phyloP scores from a whole-genome alignment of 2,797 vertebrate species.

The Cyclura pinguis region DNA sequence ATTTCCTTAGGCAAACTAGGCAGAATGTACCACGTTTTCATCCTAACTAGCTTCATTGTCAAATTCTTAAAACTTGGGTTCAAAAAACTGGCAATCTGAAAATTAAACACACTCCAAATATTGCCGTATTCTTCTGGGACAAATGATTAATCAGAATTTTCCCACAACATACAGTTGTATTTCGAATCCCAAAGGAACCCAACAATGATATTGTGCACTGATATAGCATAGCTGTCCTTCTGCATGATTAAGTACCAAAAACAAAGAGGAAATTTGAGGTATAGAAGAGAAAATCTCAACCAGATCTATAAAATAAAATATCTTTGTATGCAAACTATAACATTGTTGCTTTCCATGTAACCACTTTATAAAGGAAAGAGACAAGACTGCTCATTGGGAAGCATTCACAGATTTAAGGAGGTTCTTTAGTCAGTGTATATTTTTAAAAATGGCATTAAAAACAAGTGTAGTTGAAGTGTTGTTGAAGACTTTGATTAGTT shows the following conservation, averaged over 20 bases:
- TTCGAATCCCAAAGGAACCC: constrained; percentile 37
- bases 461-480: constrained; percentile 42
- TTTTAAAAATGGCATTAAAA: constrained; percentile 22
- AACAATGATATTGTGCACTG: constrained; percentile 39
- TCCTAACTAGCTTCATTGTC: constrained; percentile 22
- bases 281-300: constrained; percentile 39
- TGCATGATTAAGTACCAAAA: constrained; percentile 50
- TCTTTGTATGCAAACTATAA: constrained; percentile 46
- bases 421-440: constrained; percentile 32
- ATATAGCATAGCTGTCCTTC: constrained; percentile 7
- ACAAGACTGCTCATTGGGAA: constrained; percentile 63
- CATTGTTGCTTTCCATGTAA: constrained; percentile 62
- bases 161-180: constrained; percentile 13
- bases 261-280: constrained; percentile 44
- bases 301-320: constrained; percentile 57
- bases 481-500: constrained; percentile 65
- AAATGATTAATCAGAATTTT: constrained; percentile 38
- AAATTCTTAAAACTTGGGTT: constrained; percentile 20
- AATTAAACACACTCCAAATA: constrained; percentile 48
- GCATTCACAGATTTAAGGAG: constrained; percentile 68
- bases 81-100: constrained; percentile 35
- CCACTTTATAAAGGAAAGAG: constrained; percentile 48
- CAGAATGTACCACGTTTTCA: constrained; percentile 7
- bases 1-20: constrained; percentile 49
- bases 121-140: constrained; percentile 49